Evolutionary conservation across 2,797 vertebrate species (phyloP).

Genomic region (Neosilurus mollespiculum): DNA sequence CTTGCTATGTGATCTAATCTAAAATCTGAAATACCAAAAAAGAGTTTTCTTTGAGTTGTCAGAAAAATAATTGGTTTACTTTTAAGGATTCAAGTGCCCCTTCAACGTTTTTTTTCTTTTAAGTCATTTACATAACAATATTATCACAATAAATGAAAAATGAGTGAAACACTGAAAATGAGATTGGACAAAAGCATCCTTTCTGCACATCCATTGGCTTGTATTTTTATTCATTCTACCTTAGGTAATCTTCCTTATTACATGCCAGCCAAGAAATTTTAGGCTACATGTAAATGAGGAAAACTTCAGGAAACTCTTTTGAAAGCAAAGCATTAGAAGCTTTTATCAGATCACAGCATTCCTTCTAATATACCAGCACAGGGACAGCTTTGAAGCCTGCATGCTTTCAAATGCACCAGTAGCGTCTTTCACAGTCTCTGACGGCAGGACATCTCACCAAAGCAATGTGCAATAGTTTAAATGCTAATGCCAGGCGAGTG

Average conservation of each 20-base stretch:
- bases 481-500: constrained; percentile 68
- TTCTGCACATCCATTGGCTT: constrained; percentile 42
- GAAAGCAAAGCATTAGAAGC: constrained; percentile 67
- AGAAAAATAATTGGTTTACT: constrained; percentile 49
- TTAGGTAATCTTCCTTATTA: constrained; percentile 53
- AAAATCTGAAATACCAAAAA: constrained; percentile 38
- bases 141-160: constrained; percentile 58
- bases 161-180: constrained; percentile 60
- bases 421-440: constrained; percentile 57
- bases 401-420: constrained; percentile 39
- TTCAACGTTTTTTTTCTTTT: background rate
- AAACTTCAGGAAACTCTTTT: constrained; percentile 67
- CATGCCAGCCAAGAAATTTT: constrained; percentile 48
- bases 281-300: constrained; percentile 63
- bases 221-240: constrained; percentile 36
- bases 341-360: constrained; percentile 71
- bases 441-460: constrained; percentile 54
- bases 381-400: constrained; percentile 54
- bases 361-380: constrained; percentile 48
- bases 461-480: constrained; percentile 60
- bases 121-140: constrained; percentile 49
- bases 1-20: constrained; percentile 29
- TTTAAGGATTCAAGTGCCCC: constrained; percentile 27
- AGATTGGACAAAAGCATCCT: constrained; percentile 67
- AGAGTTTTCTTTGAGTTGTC: constrained; percentile 33